Base-by-base conservation (phyloP, 2,888 invertebrate genomes). In the Mesorhabditis spiculigera region DNA sequence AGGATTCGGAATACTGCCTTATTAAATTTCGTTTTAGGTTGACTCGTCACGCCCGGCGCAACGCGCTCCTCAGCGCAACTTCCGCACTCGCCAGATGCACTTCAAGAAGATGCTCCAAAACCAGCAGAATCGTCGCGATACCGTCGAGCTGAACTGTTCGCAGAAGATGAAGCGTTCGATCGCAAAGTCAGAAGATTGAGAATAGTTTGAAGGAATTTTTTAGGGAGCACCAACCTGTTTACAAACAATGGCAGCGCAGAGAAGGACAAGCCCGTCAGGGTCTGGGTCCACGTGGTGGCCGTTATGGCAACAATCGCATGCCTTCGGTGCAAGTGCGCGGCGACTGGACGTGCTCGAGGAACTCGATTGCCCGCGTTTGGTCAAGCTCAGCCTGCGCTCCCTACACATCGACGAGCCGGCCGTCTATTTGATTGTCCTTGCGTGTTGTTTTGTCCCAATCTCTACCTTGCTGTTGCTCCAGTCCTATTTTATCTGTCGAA, bases 291-390 rank as follows among this genome's bases (percentile, higher is more conserved):
- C 73, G 71, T 66, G 79, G 78, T 50, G 71, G 71, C 28, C 41
- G 71, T 50, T 69, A 43, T 61, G 69, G 69, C 41, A 62, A 69
- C 43, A 68, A 69, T 50, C 65, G 71, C 62, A 75, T 77, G 65
- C 75, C 78, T 13, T 79, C 79, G 8, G 79, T 79, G n/a, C 74
- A 74, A 70, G 84, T 75, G 65, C 90, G 93, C 63, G 93, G 96
- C 6, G 94, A 95, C 76, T 99, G 98, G 90, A 90, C 69, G 95
- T 96, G 4, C 93, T 97, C 77, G 88, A 89, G 71, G 98, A 99
- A 86, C 95, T 99, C 92, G 98, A 99, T 88, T 97, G 98, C 87
- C 93, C 94, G 6, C 90, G 97, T 4, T 90, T 98, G 73, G 91
- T 92, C 63, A 98, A 98, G 86, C 89, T 99, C 4, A 77, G 74